Evolutionary conservation across 1,140 invertebrate species (phyloP).

Genomic region (Philaenus spumarius): DNA sequence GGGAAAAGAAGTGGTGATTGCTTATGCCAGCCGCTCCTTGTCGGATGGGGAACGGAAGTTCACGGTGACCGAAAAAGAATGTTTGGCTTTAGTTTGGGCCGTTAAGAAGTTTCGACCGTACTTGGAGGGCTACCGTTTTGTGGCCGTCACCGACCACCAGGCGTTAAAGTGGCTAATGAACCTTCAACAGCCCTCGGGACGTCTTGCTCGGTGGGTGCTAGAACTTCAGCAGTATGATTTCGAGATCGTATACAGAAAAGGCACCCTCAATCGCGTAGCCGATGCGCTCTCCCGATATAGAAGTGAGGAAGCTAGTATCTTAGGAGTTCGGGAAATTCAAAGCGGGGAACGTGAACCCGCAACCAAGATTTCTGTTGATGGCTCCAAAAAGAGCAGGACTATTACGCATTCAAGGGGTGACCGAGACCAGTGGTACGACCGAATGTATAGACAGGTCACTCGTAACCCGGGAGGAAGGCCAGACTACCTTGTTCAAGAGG

Average conservation of each 20-base stretch:
- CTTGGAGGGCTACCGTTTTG: constrained; percentile 37
- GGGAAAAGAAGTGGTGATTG: constrained; percentile 30
- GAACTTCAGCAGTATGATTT: constrained; percentile 36
- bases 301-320: not conserved
- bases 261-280: constrained; percentile 33
- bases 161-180: constrained; percentile 36
- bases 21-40: constrained; percentile 34
- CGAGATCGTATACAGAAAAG: constrained; percentile 35
- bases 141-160: constrained; percentile 40
- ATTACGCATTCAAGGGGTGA: not conserved
- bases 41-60: constrained; percentile 36
- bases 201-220: constrained; percentile 26
- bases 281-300: constrained; percentile 27
- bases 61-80: constrained; percentile 38
- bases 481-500: not conserved
- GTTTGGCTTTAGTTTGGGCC: constrained; percentile 37
- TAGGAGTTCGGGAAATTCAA: not conserved
- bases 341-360: not conserved
- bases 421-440: not conserved
- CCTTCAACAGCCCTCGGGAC: constrained; percentile 34
- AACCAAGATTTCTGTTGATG: too few relatives aligned
- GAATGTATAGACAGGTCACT: not conserved
- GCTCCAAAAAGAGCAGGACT: too few relatives aligned
- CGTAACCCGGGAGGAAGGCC: not conserved
- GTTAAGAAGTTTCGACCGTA: constrained; percentile 37